Percentiles rank a stretch among this genome's conserved stretches.
Conservation (phyloP, 2,888 invertebrate species). For the Hedya salicella region DNA sequence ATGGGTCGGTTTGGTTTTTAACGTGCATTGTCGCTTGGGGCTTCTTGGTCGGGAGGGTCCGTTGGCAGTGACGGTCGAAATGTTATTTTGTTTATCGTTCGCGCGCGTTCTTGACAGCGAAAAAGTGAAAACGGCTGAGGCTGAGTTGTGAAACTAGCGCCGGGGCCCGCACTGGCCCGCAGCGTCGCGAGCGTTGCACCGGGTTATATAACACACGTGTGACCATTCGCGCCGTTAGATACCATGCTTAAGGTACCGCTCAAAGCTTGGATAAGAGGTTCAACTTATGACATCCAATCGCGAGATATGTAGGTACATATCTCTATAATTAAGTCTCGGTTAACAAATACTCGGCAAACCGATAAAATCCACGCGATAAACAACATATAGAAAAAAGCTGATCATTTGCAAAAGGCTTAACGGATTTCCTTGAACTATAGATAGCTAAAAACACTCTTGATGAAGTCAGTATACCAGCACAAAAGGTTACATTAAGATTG, state of each 20-base stretch:
- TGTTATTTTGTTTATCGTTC: conserved; percentile 84
- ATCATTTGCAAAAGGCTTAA: too few relatives aligned
- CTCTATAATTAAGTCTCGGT: too few relatives aligned
- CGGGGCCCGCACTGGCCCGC: conserved; percentile 44
- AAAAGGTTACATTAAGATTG: too few relatives aligned
- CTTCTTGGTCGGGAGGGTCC: conserved; percentile 53
- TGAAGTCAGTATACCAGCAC: too few relatives aligned
- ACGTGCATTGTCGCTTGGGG: conserved; percentile 54
- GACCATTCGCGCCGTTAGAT: conserved; percentile 15
- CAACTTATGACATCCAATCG: neutral
- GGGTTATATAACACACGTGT: conserved; percentile 42
- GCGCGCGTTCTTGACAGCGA: conserved; percentile 84
- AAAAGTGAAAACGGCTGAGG: conserved; percentile 84
- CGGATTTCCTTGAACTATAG: too few relatives aligned
- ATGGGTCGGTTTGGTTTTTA: conserved; percentile 59
- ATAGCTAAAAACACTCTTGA: too few relatives aligned
- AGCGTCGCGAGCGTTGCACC: conserved; percentile 55
- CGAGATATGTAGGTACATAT: too few relatives aligned
- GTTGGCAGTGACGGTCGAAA: conserved; percentile 80
- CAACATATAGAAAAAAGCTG: too few relatives aligned
- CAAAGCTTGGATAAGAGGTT: neutral
- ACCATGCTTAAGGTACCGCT: neutral
- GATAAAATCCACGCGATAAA: too few relatives aligned
- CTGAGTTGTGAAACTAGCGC: conserved; percentile 79
- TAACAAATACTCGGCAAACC: too few relatives aligned